Percentiles rank a stretch among this genome's conserved stretches.
Conservation (phyloP, 1,140 invertebrate genomes). For the Protaetia brevitarsis region DNA sequence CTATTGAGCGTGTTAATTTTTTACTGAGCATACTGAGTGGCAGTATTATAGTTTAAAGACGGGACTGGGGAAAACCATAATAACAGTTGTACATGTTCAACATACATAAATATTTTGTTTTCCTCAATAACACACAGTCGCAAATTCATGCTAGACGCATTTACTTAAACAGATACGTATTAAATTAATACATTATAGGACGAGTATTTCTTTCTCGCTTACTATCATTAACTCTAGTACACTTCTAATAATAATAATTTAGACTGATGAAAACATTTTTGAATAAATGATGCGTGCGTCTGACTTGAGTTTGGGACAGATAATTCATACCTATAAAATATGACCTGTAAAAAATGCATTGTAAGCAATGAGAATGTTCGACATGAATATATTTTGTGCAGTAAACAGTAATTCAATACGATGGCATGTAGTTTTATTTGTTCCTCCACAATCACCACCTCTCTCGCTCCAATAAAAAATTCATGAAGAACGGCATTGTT, state of each 20-base stretch:
- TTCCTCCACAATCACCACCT: too few relatives aligned
- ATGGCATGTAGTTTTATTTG: slow-evolving; percentile 35
- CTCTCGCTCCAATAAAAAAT: too few relatives aligned
- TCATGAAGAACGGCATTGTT: too few relatives aligned
- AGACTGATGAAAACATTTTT: slow-evolving; percentile 9
- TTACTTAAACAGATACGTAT: too few relatives aligned
- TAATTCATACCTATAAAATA: slow-evolving; percentile 37
- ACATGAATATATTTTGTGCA: slow-evolving; percentile 49
- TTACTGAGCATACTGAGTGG: slow-evolving; percentile 46
- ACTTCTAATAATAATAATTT: background rate
- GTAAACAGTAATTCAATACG: slow-evolving; percentile 47
- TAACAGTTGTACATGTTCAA: background rate
- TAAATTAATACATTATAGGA: too few relatives aligned
- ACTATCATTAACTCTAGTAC: too few relatives aligned
- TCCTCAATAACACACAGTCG: background rate
- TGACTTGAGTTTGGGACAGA: background rate
- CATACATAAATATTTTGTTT: background rate
- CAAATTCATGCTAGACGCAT: background rate
- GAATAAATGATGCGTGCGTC: slow-evolving; percentile 2
- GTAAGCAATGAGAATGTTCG: slow-evolving; percentile 47
- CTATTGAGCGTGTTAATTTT: slow-evolving; percentile 39
- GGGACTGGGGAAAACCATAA: background rate
- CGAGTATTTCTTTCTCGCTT: too few relatives aligned
- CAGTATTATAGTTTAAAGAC: slow-evolving; percentile 40
- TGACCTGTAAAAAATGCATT: slow-evolving; percentile 44